Base-by-base conservation (phyloP, 2,888 invertebrate genomes). In the Eristalis tenax region DNA sequence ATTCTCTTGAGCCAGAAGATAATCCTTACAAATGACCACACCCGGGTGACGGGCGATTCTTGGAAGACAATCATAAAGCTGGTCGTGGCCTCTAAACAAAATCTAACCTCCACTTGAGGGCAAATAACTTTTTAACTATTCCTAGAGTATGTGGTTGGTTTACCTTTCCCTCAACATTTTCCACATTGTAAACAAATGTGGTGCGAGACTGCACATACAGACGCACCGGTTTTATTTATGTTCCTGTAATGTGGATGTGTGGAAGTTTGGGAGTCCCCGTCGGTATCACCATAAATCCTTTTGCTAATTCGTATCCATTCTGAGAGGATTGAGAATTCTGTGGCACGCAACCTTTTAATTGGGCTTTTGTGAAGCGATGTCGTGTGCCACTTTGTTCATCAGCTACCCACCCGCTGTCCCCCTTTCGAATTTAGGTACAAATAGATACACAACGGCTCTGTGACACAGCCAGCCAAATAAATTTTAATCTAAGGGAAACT, bases 321-420 rank as follows among this genome's bases (percentile, higher is more conserved):
- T 80, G 88, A 88, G 81, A 89, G 89, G 85, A 83, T 85, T 89
- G 88, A 85, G 79, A 89, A 89, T 83, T 83, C 85, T 89, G 84
- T 83, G 89, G 84, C 88, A 89, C 88, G 89, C 89, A 89, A 88
- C 89, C 89, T 88, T 89, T 85, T 89, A 89, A 89, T 89, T 89
- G 89, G 89, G 88, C 88, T 89, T 89, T 88, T 89, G 88, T 89
- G 85, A 87, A 80, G 83, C 87, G 79, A 80, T 87, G 89, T 85
- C 88, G 85, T 88, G 88, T 66, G 88, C 88, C 88, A 81, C 83
- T 83, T 80, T 88, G 80, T 83, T 87, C 83, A 83, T 83, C 76
- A 80, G 83, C 76, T 79, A 76, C 78, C 70, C 74, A 57, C 38
- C 11, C 68, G 76, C 50, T 79, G 79, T 88, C 83, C 80, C 50